Evolutionary conservation across 2,113 vertebrate species (phyloP), one percentile per base, ranked within the genome.

Genomic region (Monopterus albus): DNA sequence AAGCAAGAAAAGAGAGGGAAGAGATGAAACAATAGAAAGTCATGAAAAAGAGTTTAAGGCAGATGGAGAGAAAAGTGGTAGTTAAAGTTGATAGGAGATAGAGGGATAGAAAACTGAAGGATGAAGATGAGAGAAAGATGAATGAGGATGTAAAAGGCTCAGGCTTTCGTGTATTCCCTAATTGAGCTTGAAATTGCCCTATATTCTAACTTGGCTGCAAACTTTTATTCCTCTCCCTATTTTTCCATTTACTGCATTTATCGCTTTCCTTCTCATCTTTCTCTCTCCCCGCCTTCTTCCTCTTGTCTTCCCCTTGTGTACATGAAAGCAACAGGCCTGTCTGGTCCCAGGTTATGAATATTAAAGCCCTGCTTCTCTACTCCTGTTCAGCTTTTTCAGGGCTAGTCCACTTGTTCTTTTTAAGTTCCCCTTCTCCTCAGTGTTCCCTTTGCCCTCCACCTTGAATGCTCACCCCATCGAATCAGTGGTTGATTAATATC

Each of bases 271-370:
- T 67, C 51, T 63, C 56, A 49, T 60, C 13, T 61, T 3, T 23
- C 42, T 26, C 13, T 43, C 20, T 10, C 28, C 42, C 28, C 50
- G 25, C 15, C 42, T 33, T 23, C n/a, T n/a, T n/a, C n/a, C 18
- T 42, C 38, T 56, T 31, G 21, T 78, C 66, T 73, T n/a, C n/a
- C n/a, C 68, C 42, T 64, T 26, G n/a, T 23, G 21, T 52, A 85
- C 78, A 69, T 83, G 77, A 84, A 86, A 81, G 70, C 18, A 18
- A 26, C 65, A 14, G 35, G 38, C 40, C 51, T 35, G 23, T 60
- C 75, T 49, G 56, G 29, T 49, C 38, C 50, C 53, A 29, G 23
- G 65, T 78, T 77, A 75, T 91, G 85, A 91, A 87, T 89, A 86
- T 85, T 85, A 84, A 86, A 79, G 43, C 66, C 62, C 39, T 28